Percentiles rank a stretch among this genome's conserved stretches.
Evolutionary conservation across 2,888 invertebrate species (phyloP).

Genomic region (Alviniconcha strummeri): DNA sequence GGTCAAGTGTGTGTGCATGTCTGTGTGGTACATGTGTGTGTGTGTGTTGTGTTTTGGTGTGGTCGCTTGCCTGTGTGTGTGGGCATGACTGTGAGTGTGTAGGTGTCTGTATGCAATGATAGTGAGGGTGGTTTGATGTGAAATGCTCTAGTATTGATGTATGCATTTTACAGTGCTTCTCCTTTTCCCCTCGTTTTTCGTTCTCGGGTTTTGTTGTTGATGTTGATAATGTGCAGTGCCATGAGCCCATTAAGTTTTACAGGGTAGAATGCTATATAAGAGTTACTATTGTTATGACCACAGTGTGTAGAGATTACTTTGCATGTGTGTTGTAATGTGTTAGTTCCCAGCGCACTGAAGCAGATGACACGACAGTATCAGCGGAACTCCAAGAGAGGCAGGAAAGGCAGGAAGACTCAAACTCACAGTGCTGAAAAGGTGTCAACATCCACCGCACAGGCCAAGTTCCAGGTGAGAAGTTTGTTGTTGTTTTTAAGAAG

Average conservation of each 20-base stretch:
- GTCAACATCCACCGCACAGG: slow-evolving; percentile 44
- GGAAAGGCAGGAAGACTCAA: slow-evolving; percentile 3
- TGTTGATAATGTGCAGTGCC: no score
- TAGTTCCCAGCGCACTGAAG: slow-evolving; percentile 85
- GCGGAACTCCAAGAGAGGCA: slow-evolving; percentile 18
- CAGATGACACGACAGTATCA: slow-evolving; percentile 76
- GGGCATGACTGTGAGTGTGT: neutral
- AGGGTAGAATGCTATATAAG: no score
- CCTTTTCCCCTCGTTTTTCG: neutral
- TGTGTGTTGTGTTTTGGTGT: neutral
- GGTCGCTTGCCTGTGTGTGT: neutral
- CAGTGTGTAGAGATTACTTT: no score
- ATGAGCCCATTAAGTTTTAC: neutral
- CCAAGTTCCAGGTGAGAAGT: slow-evolving; percentile 50
- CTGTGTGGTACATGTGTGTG: neutral
- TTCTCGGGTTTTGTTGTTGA: neutral
- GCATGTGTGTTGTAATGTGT: neutral
- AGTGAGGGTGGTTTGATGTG: neutral
- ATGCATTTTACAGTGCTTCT: no score
- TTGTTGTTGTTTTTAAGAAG: neutral
- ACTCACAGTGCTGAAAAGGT: neutral
- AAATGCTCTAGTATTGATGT: neutral
- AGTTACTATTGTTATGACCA: no score
- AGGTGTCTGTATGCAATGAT: neutral
- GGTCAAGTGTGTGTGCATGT: neutral